Evolutionary conservation across 1,140 invertebrate species (phyloP).

Genomic region (Lepidurus packardi): DNA sequence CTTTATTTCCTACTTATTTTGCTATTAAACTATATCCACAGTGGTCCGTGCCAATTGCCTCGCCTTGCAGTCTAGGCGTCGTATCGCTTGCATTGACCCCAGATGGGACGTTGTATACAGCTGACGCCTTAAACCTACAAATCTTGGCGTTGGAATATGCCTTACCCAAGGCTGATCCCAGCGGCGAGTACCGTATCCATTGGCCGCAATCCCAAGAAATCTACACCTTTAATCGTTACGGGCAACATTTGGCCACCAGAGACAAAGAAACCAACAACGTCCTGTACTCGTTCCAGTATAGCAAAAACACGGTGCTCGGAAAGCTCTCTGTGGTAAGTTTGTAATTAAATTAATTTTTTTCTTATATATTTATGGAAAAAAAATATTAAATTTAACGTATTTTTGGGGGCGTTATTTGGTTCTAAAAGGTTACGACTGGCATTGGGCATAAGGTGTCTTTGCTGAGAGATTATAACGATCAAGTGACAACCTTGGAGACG

Average conservation of each 20-base stretch:
- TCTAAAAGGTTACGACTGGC: conserved; percentile 20
- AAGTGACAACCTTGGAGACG: conserved; percentile 30
- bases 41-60: not conserved
- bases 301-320: conserved; percentile 92
- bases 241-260: conserved; percentile 88
- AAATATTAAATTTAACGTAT: conserved; percentile 20
- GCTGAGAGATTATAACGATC: conserved; percentile 31
- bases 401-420: conserved; percentile 6
- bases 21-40: not conserved
- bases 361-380: not conserved
- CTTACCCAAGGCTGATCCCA: conserved; percentile 72
- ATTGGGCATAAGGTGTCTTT: conserved; percentile 30
- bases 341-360: not conserved
- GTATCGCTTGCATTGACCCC: conserved; percentile 88
- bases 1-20: too few relatives aligned
- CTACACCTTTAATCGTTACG: conserved; percentile 88
- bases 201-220: conserved; percentile 85
- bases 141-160: conserved; percentile 85
- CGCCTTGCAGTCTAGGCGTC: conserved; percentile 53
- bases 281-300: conserved; percentile 90
- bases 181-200: conserved; percentile 85
- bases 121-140: conserved; percentile 63
- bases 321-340: conserved; percentile 61
- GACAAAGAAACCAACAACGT: conserved; percentile 86
- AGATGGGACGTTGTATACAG: conserved; percentile 86